Percentiles rank a stretch among this genome's conserved stretches.
phyloP scores from a whole-genome alignment of 2,113 vertebrate species.

The Chlamydotis undulata region DNA sequence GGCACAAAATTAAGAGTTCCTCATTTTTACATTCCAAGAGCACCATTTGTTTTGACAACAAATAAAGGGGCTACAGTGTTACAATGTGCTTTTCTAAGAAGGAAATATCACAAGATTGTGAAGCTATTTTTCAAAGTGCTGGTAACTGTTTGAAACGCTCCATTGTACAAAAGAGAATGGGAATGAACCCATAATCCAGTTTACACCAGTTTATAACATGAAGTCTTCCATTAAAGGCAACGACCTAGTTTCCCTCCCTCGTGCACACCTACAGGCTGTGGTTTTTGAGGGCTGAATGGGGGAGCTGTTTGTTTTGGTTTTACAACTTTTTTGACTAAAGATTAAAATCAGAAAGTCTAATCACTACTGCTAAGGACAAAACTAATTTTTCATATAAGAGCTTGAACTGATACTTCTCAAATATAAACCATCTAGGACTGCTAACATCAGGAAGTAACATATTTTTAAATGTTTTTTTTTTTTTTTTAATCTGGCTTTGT shows the following conservation, averaged over 20 bases:
- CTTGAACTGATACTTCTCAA: not conserved
- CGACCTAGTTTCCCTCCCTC: not conserved
- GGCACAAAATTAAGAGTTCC: not conserved
- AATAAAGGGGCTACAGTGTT: not conserved
- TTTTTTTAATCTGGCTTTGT: not conserved
- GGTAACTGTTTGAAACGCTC: not conserved
- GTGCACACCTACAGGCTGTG: not conserved
- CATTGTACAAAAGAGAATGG: not conserved
- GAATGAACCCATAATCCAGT: not conserved
- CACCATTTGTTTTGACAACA: not conserved
- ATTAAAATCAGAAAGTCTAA: not conserved
- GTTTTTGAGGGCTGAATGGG: not conserved
- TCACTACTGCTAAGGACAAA: not conserved
- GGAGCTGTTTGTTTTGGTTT: not conserved
- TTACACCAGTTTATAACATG: not conserved
- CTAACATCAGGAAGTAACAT: not conserved
- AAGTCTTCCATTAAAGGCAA: not conserved
- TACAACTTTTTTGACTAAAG: not conserved
- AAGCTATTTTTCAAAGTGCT: not conserved
- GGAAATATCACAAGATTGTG: not conserved
- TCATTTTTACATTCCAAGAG: not conserved
- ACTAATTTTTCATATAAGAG: not conserved
- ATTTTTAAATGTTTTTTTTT: not conserved
- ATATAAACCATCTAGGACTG: not conserved
- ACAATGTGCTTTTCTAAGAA: not conserved